Percentiles rank a stretch among this genome's conserved stretches.
These are phyloP conservation scores for Athetis lepigone DNA, from an alignment of 2,888 invertebrate genomes.

Conservation along the genomic window DNA sequence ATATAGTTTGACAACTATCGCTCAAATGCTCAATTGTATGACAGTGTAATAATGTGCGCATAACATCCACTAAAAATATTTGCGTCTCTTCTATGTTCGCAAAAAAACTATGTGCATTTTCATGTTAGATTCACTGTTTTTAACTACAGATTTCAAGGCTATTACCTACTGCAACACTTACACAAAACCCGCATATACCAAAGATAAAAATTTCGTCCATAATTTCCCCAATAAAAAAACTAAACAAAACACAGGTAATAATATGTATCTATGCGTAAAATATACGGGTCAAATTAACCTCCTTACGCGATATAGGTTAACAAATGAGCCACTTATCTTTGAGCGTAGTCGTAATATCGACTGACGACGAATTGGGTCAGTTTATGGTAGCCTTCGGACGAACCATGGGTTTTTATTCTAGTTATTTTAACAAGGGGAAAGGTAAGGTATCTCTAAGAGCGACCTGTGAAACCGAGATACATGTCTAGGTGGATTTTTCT, in stretches of 20 bases:
- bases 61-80: too few species aligned
- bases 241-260: conserved; percentile 32
- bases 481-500: too few species aligned
- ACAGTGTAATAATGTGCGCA: too few species aligned
- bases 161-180: background rate
- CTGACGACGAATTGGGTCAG: conserved; percentile 40
- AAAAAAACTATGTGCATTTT: too few species aligned
- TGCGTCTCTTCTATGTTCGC: too few species aligned
- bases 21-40: too few species aligned
- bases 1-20: too few species aligned
- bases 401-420: conserved; percentile 8
- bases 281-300: conserved; percentile 59
- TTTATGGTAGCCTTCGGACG: conserved; percentile 27
- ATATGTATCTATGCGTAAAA: conserved; percentile 50
- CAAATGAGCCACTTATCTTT: conserved; percentile 55
- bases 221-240: background rate
- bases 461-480: background rate
- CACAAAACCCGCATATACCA: conserved; percentile 12
- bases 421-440: conserved; percentile 21
- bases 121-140: background rate
- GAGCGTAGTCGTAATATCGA: conserved; percentile 40
- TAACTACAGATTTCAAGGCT: background rate
- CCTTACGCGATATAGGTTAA: conserved; percentile 44
- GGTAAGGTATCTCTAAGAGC: background rate
- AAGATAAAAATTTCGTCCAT: background rate